Conservation (phyloP, 2,797 vertebrate genomes). For the Cichlasoma orientale region DNA sequence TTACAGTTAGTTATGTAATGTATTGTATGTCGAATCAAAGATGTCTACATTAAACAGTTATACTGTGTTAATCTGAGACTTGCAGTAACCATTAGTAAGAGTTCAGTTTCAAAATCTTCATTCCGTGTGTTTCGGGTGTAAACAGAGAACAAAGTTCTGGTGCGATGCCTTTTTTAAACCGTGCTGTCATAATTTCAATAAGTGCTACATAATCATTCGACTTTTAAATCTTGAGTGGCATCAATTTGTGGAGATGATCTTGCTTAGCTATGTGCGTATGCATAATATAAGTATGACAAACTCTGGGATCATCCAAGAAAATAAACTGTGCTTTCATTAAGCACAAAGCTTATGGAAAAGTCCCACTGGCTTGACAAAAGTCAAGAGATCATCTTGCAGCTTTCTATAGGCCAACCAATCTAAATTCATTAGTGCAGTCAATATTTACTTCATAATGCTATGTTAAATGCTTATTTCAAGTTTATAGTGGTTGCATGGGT, state of each 20-base stretch:
- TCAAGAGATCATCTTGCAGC: not conserved
- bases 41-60: too few relatives aligned
- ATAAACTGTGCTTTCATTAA: not conserved
- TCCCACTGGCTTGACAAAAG: not conserved
- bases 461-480: not conserved
- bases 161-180: too few relatives aligned
- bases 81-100: too few relatives aligned
- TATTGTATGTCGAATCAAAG: not conserved
- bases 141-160: not conserved
- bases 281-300: not conserved
- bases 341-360: not conserved
- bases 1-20: too few relatives aligned
- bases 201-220: not conserved
- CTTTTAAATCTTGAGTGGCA: not conserved
- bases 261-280: not conserved
- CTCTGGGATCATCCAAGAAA: not conserved
- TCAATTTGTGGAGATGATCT: not conserved
- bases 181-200: too few relatives aligned
- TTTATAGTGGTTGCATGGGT: not conserved
- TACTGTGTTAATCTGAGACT: not conserved
- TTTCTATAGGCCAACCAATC: not conserved
- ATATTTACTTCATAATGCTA: not conserved
- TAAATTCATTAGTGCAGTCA: not conserved
- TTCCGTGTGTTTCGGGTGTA: too few relatives aligned
- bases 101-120: not conserved